Base-by-base conservation (phyloP, 2,888 invertebrate species). In the Drosophila affinis region DNA sequence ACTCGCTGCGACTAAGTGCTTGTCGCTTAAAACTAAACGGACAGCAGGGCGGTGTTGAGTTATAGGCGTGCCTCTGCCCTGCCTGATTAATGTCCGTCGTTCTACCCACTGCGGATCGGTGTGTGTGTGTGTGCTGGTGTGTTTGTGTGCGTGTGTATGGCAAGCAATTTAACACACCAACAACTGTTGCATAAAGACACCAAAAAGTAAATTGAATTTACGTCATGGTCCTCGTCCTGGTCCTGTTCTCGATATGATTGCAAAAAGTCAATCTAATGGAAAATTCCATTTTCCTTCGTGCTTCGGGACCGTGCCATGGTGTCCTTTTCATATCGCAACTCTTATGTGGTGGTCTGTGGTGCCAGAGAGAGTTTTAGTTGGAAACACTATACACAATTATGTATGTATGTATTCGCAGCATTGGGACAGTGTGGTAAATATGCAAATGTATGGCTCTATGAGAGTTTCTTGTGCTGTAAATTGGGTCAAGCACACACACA, bases 201-300 rank as follows among this genome's bases (percentile, higher is more conserved):
- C 65, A 54, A 54, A 39, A 68, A 51, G 52, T 49, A 72, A 82
- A 86, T 88, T 76, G 67, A 82, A 82, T 88, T 82, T 88, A 79
- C 86, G 75, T 70, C n/a, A 7, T 6, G 14, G n/a, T 14, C 39
- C 39, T 34, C 4, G 29, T 32, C 9, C 12, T 5, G 34, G 4
- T 32, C 56, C 51, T 46, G 52, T 45, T 44, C 69, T 56, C 60
- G 52, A 78, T 78, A 74, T 75, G 75, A 72, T 78, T 84, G 67
- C 61, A 45, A 76, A 76, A 77, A 82, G 59, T 68, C 87, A 89
- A 79, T 88, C 67, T 75, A 86, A 82, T 88, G 88, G 88, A 89
- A 85, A 86, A 86, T 78, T 78, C 71, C 49, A 75, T 78, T 82
- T 72, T 71, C 45, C 32, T 52, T 52, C 32, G 39, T 47, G 27